A percentile compares a stretch with the other conserved stretches of the same genome.
These are phyloP conservation scores for Drosophila fulvimacula DNA, from an alignment of 2,888 invertebrate genomes.

Conservation along the genomic window DNA sequence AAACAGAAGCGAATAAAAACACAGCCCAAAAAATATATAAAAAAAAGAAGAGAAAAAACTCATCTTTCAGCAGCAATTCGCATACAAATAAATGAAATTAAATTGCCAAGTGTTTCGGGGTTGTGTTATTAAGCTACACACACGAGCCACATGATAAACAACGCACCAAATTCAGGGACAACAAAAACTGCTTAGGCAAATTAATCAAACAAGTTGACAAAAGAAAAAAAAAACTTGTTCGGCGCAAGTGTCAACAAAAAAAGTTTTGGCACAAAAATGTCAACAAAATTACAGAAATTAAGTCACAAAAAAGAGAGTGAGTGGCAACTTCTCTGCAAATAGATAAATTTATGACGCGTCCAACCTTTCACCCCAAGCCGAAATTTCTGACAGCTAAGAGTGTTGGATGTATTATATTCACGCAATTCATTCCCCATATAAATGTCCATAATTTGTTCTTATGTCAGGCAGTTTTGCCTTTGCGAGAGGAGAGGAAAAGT, in stretches of 20 bases:
- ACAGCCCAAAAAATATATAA: slow-evolving; percentile 8
- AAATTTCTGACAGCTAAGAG: slow-evolving; percentile 4
- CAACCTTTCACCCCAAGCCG: neutral
- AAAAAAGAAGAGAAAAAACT: slow-evolving; percentile 2
- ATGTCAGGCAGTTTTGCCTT: slow-evolving; percentile 32
- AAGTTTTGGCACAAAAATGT: slow-evolving; percentile 46
- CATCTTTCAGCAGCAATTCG: slow-evolving; percentile 21
- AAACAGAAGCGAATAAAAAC: slow-evolving; percentile 14
- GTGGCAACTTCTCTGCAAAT: slow-evolving; percentile 3
- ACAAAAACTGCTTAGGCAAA: slow-evolving; percentile 44
- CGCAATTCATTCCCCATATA: slow-evolving; percentile 35
- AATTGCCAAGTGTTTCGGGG: slow-evolving; percentile 31
- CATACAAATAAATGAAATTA: slow-evolving; percentile 40
- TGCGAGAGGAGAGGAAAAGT: neutral
- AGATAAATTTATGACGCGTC: neutral
- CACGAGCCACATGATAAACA: slow-evolving; percentile 41
- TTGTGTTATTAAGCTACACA: slow-evolving; percentile 22
- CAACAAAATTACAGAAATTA: slow-evolving; percentile 54
- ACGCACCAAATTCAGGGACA: slow-evolving; percentile 27
- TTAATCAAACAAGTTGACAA: slow-evolving; percentile 46
- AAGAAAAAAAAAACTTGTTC: slow-evolving; percentile 25
- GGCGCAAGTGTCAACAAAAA: slow-evolving; percentile 42
- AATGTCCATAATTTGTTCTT: slow-evolving; percentile 45
- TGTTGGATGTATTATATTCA: slow-evolving; percentile 14
- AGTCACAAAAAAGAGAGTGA: slow-evolving; percentile 24